These are phyloP conservation scores for Pseudolaguvia tuberculata DNA, from an alignment of 2,113 vertebrate genomes.

Conservation along the genomic window DNA sequence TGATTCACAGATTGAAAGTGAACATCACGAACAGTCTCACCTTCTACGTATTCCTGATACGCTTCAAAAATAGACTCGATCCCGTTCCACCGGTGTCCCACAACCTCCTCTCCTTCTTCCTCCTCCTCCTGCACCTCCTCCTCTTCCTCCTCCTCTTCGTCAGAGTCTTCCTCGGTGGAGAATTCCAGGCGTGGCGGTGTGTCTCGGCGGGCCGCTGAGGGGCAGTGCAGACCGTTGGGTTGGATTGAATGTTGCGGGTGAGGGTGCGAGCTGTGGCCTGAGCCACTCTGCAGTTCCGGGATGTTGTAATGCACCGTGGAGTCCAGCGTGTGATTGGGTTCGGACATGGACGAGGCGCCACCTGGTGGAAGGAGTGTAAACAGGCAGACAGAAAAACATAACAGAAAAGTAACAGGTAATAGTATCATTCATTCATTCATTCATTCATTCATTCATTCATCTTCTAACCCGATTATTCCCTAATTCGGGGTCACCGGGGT, in stretches of 20 bases:
- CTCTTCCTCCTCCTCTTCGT: constrained; percentile 68
- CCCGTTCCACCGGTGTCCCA: constrained; percentile 85
- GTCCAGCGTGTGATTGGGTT: constrained; percentile 85
- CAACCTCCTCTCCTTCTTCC: constrained; percentile 66
- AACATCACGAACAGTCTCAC: constrained; percentile 59
- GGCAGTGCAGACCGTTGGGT: constrained; percentile 83
- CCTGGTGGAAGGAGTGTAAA: constrained; percentile 58
- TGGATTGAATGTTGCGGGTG: constrained; percentile 65
- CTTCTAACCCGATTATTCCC: no score
- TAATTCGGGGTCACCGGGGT: no score
- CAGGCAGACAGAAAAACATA: background rate
- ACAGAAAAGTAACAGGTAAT: background rate
- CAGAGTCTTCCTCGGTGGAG: constrained; percentile 71
- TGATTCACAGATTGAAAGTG: no score
- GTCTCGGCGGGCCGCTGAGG: constrained; percentile 59
- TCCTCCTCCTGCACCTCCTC: constrained; percentile 55
- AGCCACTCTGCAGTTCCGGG: constrained; percentile 84
- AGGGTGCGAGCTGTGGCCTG: constrained; percentile 54
- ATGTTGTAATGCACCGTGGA: constrained; percentile 95
- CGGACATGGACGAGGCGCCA: constrained; percentile 65
- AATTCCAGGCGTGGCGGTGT: constrained; percentile 60
- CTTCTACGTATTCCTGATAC: constrained; percentile 96
- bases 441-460: no score
- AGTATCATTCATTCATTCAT: no score
- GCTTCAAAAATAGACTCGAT: constrained; percentile 96